Conservation (phyloP, 1,140 invertebrate species). For the Bilobella aurantiaca region DNA sequence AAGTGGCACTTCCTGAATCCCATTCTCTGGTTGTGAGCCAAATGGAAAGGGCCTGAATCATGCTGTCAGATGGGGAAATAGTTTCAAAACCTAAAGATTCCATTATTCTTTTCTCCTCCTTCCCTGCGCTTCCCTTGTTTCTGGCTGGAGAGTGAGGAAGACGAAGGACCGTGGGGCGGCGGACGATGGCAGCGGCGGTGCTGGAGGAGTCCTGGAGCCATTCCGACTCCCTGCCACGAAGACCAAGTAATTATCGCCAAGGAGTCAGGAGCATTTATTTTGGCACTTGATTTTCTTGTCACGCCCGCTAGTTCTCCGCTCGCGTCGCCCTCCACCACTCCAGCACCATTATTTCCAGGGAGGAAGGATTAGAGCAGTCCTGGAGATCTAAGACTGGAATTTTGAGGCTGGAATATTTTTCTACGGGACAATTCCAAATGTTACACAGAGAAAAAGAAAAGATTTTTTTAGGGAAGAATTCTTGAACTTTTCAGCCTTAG, state of each 20-base stretch:
- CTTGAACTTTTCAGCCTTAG: no score
- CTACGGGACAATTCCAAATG: no score
- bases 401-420: no score
- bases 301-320: not conserved
- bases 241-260: not conserved
- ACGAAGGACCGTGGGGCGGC: not conserved
- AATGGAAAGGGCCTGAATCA: not conserved
- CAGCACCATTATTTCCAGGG: no score
- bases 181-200: not conserved
- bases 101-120: no score
- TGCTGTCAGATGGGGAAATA: not conserved
- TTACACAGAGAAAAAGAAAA: no score
- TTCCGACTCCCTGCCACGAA: not conserved
- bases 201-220: not conserved
- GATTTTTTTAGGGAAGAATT: no score
- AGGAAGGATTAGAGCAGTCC: no score
- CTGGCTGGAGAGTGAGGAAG: no score
- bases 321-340: not conserved
- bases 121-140: not conserved
- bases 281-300: conserved; percentile 3
- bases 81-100: no score
- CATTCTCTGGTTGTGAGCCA: not conserved
- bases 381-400: no score
- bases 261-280: conserved; percentile 8
- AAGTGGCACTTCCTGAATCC: not conserved